These are phyloP conservation scores for Callipepla californica DNA, from an alignment of 2,113 vertebrate species.

Conservation along the genomic window DNA sequence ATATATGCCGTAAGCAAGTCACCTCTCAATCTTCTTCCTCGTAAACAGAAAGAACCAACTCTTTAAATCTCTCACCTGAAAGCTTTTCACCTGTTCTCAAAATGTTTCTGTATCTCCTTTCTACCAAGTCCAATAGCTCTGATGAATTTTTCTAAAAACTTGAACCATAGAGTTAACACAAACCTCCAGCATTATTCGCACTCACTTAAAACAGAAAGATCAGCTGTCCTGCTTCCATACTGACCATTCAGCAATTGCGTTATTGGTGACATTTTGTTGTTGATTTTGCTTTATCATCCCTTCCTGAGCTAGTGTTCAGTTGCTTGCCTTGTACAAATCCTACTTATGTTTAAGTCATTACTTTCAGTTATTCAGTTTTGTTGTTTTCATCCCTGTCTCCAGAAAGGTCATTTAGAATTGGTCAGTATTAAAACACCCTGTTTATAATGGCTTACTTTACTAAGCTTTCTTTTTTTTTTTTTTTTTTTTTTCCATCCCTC, in stretches of 20 bases:
- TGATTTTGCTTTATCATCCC: not conserved
- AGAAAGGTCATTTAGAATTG: not conserved
- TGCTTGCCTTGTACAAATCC: not conserved
- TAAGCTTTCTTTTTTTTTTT: not conserved
- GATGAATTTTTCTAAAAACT: not conserved
- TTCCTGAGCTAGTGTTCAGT: not conserved
- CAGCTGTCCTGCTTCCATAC: not conserved
- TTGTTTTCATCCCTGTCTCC: not conserved
- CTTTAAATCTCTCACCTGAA: conserved; percentile 41
- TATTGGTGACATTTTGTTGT: not conserved
- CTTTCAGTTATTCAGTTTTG: not conserved
- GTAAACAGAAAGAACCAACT: conserved; percentile 56
- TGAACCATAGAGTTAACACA: not conserved
- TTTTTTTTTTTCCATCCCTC: not conserved
- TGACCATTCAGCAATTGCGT: not conserved
- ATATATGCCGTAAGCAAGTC: conserved; percentile 57
- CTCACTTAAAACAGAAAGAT: not conserved
- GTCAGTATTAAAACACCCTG: not conserved
- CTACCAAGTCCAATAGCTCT: not conserved
- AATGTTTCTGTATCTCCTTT: not conserved
- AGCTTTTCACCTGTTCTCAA: conserved; percentile 6
- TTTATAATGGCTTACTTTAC: not conserved
- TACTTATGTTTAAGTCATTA: not conserved
- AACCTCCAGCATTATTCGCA: not conserved
- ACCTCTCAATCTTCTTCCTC: conserved; percentile 57